A percentile compares a stretch with the other conserved stretches of the same genome.
phyloP scores from a whole-genome alignment of 2,113 vertebrate species.

The Thamnophis sirtalis region DNA sequence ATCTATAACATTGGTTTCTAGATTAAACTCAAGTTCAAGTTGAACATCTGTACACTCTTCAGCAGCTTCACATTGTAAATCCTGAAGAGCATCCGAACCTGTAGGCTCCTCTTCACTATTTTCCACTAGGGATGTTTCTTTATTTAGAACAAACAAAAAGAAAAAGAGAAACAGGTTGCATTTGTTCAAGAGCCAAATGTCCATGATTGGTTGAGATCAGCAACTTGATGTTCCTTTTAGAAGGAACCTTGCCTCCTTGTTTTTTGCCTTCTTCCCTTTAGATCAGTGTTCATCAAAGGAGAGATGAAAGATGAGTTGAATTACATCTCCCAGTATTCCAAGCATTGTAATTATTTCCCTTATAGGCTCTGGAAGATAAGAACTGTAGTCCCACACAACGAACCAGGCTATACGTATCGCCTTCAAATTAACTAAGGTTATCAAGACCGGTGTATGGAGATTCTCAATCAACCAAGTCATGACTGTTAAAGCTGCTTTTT shows the following conservation, averaged over 20 bases:
- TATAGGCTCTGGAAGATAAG: background rate
- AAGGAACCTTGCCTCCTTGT: background rate
- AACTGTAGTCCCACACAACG: background rate
- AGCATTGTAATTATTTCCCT: background rate
- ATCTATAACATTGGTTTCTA: conserved; percentile 87
- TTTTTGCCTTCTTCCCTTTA: background rate
- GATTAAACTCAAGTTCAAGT: conserved; percentile 85
- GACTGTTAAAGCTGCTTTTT: background rate
- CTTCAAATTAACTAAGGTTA: background rate
- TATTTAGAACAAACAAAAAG: conserved; percentile 15
- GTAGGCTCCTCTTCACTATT: conserved; percentile 37
- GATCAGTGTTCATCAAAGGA: background rate
- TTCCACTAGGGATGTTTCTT: conserved; percentile 25
- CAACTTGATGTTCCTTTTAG: background rate
- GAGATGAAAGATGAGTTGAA: background rate
- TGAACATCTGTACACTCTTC: conserved; percentile 84
- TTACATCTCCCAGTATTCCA: background rate
- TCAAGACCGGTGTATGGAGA: background rate
- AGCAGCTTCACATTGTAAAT: conserved; percentile 27
- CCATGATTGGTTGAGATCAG: background rate
- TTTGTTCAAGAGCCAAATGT: background rate
- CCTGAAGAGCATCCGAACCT: conserved; percentile 20
- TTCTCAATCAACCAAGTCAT: background rate
- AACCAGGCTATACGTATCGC: background rate
- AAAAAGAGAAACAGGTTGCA: conserved; percentile 12